A percentile compares a stretch with the other conserved stretches of the same genome.
phyloP scores from a whole-genome alignment of 2,888 invertebrate species.

The Heliconius ismenius region DNA sequence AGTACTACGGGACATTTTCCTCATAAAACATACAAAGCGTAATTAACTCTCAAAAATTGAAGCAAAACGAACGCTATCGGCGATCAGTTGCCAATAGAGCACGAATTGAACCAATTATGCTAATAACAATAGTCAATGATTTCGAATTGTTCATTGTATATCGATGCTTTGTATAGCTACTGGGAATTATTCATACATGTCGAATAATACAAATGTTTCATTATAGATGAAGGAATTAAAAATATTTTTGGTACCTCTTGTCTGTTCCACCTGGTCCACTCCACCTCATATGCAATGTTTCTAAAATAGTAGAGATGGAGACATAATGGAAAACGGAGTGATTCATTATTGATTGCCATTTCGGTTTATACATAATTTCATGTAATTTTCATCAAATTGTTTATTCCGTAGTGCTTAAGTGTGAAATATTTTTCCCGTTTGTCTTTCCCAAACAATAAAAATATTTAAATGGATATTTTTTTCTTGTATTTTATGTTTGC shows the following conservation, averaged over 20 bases:
- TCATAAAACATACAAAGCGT: neutral
- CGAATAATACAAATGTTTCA: neutral
- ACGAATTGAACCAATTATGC: slow-evolving; percentile 60
- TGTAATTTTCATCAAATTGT: neutral
- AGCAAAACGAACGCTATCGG: slow-evolving; percentile 28
- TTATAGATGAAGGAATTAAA: too few relatives aligned
- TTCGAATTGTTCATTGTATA: slow-evolving; percentile 48
- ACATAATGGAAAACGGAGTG: neutral
- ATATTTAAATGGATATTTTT: too few relatives aligned
- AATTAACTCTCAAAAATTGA: slow-evolving; percentile 5
- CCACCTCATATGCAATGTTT: too few relatives aligned
- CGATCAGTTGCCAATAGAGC: slow-evolving; percentile 50
- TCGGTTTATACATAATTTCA: neutral
- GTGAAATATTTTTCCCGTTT: too few relatives aligned
- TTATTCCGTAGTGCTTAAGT: too few relatives aligned
- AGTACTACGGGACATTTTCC: neutral
- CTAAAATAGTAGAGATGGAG: neutral
- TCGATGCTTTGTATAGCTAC: slow-evolving; percentile 22
- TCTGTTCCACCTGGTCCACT: too few relatives aligned
- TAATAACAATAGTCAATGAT: slow-evolving; percentile 48
- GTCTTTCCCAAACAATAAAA: too few relatives aligned
- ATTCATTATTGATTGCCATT: too few relatives aligned
- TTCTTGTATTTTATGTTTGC: too few relatives aligned
- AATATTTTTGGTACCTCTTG: too few relatives aligned
- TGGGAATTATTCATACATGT: neutral